These are phyloP conservation scores for Cnemophilus loriae DNA, from an alignment of 2,113 vertebrate species.

Conservation along the genomic window DNA sequence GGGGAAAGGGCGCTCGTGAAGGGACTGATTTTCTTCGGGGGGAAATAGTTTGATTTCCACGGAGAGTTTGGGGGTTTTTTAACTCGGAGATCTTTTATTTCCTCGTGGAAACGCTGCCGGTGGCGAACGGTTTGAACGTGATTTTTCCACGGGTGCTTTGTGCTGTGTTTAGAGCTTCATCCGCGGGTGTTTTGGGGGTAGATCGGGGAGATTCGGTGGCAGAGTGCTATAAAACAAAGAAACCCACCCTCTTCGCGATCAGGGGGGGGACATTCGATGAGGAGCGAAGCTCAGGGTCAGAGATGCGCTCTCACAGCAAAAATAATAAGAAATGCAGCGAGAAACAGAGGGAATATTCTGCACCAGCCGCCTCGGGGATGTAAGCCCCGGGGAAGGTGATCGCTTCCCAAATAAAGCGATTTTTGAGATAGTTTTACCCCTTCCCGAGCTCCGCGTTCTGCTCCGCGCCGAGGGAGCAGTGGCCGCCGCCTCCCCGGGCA, in stretches of 20 bases:
- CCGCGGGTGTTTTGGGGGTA: background rate
- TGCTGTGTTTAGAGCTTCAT: background rate
- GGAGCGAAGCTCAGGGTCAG: background rate
- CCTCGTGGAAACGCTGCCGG: background rate
- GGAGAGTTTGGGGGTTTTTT: accelerated
- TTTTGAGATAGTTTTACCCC: background rate
- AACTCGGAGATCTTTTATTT: background rate
- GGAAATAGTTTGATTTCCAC: background rate
- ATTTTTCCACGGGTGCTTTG: background rate
- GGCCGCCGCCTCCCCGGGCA: background rate
- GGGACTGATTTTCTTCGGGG: no score
- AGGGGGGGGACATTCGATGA: background rate
- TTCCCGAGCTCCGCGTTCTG: background rate
- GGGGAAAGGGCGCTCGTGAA: background rate
- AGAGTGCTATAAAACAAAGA: background rate
- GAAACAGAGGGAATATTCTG: background rate
- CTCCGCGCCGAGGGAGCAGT: background rate
- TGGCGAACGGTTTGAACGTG: background rate
- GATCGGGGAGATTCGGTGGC: background rate
- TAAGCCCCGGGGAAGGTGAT: background rate
- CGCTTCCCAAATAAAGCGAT: accelerated
- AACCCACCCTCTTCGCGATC: accelerated
- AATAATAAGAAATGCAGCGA: background rate
- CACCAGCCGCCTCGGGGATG: background rate
- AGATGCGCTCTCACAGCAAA: background rate